Conservation (phyloP, 1,140 invertebrate species). For the Probaryconus sp. region DNA sequence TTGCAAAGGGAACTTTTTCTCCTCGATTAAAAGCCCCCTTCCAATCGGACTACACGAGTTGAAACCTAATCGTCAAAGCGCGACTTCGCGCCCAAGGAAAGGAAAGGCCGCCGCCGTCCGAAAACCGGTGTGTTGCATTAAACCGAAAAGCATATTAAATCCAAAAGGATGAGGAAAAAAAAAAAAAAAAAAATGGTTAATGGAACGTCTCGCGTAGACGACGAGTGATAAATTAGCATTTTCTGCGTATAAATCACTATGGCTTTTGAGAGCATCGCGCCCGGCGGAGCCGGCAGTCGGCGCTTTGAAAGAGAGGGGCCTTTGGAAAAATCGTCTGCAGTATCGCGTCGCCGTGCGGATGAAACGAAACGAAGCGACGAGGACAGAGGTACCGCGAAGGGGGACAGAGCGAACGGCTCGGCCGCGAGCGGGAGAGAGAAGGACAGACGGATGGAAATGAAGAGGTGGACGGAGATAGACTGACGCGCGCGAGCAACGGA, state of each 20-base stretch:
- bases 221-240: constrained; percentile 60
- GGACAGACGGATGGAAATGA: not conserved
- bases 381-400: constrained; percentile 1
- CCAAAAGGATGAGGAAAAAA: constrained; percentile 49
- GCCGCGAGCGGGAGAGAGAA: constrained; percentile 1
- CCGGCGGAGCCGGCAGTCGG: constrained; percentile 45
- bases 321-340: constrained; percentile 50
- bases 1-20: constrained; percentile 47
- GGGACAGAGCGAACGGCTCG: constrained; percentile 12
- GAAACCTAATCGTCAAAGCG: constrained; percentile 42
- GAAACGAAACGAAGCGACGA: constrained; percentile 39
- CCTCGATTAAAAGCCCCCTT: constrained; percentile 39
- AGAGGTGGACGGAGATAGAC: constrained; percentile 20
- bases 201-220: constrained; percentile 60
- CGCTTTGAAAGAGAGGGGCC: constrained; percentile 51
- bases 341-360: constrained; percentile 26
- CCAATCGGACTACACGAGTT: no score
- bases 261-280: constrained; percentile 59
- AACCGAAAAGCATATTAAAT: constrained; percentile 49
- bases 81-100: constrained; percentile 27
- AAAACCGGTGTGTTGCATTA: constrained; percentile 36
- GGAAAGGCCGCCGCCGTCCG: constrained; percentile 20
- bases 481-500: constrained; percentile 2
- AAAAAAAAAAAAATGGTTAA: constrained; percentile 63
- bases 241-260: constrained; percentile 57